Percentiles rank a stretch among this genome's conserved stretches.
Conservation (phyloP, 2,113 vertebrate genomes). For the Natator depressus region DNA sequence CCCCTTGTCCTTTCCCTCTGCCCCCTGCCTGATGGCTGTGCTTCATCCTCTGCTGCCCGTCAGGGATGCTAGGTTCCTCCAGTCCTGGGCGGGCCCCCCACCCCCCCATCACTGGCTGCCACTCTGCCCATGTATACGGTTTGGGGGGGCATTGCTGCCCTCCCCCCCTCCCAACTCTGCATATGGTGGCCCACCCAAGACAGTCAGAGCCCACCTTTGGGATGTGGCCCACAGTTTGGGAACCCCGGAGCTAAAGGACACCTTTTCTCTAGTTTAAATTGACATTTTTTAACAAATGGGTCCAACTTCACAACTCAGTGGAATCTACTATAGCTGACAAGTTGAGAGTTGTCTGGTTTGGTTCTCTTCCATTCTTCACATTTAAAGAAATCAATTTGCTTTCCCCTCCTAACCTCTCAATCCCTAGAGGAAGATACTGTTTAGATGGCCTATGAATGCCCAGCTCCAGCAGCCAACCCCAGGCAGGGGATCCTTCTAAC, state of each 20-base stretch:
- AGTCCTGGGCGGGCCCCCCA: too few species aligned
- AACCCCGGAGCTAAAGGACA: neutral
- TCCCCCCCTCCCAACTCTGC: too few species aligned
- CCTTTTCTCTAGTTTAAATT: neutral
- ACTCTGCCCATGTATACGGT: neutral
- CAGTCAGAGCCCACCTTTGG: neutral
- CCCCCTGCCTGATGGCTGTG: neutral
- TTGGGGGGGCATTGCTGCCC: too few species aligned
- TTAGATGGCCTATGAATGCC: neutral
- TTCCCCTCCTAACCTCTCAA: neutral
- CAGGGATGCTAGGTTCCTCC: neutral
- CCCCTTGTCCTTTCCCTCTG: neutral
- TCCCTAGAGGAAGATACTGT: neutral
- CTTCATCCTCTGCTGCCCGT: neutral
- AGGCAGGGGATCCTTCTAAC: constrained; percentile 18
- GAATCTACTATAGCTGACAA: neutral
- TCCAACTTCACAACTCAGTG: neutral
- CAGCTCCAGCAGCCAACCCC: constrained; percentile 16
- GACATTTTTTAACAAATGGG: neutral
- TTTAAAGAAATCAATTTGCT: constrained; percentile 3
- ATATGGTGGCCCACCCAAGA: neutral
- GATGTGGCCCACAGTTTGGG: neutral
- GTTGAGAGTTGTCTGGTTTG: neutral
- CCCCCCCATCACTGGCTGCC: too few species aligned
- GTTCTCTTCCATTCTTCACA: neutral